These are phyloP conservation scores for Dermolepida albohirtum DNA, from an alignment of 2,888 invertebrate genomes.

Conservation along the genomic window DNA sequence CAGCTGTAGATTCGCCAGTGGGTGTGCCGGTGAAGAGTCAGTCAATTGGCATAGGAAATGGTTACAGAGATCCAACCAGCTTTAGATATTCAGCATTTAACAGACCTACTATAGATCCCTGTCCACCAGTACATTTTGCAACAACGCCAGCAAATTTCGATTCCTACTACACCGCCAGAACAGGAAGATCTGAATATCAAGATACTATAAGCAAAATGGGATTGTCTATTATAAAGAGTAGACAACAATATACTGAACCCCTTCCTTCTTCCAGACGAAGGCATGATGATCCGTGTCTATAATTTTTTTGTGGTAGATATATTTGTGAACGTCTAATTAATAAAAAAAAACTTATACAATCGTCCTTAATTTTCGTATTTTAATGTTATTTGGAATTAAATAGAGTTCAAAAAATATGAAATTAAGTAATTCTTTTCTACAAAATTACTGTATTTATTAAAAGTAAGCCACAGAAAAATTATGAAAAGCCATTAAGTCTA, in stretches of 20 bases:
- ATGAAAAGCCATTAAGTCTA: too few relatives aligned
- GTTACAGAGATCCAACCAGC: constrained; percentile 73
- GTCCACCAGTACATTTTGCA: constrained; percentile 58
- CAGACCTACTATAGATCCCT: constrained; percentile 70
- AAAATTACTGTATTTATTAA: too few relatives aligned
- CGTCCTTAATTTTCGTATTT: too few relatives aligned
- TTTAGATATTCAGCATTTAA: constrained; percentile 70
- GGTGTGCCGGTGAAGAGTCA: constrained; percentile 71
- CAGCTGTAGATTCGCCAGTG: constrained; percentile 72
- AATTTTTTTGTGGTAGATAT: constrained; percentile 36
- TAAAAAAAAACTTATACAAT: too few relatives aligned
- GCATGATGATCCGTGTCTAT: constrained; percentile 69
- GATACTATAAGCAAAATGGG: constrained; percentile 73
- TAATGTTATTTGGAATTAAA: too few relatives aligned
- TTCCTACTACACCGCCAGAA: constrained; percentile 69
- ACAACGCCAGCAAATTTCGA: constrained; percentile 67
- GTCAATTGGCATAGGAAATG: constrained; percentile 69
- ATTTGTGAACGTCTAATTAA: too few relatives aligned
- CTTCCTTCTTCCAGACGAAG: constrained; percentile 72
- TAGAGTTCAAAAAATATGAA: too few relatives aligned
- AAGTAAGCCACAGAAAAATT: too few relatives aligned
- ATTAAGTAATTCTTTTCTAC: too few relatives aligned
- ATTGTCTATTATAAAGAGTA: constrained; percentile 70
- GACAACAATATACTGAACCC: constrained; percentile 74
- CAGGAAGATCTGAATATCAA: constrained; percentile 73